Evolutionary conservation across 2,797 vertebrate genomes (phyloP), one percentile per base, ranked within the genome.

Genomic region (Pseudotriccus pelzelni): DNA sequence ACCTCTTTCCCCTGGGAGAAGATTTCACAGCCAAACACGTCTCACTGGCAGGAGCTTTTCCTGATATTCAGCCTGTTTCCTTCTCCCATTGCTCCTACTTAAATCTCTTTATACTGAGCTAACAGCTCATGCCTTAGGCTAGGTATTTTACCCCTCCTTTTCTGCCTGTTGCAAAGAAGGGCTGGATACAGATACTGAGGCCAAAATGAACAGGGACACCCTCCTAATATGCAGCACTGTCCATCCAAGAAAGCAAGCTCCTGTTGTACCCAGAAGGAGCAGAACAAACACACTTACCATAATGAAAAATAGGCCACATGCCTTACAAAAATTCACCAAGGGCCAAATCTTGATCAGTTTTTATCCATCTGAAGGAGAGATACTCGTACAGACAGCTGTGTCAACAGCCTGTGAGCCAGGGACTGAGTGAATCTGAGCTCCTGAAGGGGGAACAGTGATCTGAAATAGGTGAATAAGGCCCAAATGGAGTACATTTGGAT

Each of bases 1-100:
- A 97, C 96, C 96, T 96, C 94, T 93, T 79, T 95, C 95, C 95
- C 96, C 86, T 90, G 96, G 94, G 96, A 97, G 96, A 97, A 96
- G 96, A 96, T 97, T 97, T 96, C 95, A 97, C 96, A 96, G 96
- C 96, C 94, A 97, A 97, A 97, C 94, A 96, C 75, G 93, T 96
- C 96, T 96, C 94, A 89, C 94, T 96, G 93, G 96, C 96, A 96
- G 95, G 94, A 95, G 92, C 96, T 94, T 97, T 97, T 97, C 96
- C 96, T 97, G 96, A 96, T 96, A 96, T 96, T 97, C 96, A 96
- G 94, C 95, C 90, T 70, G 86, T 84, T 97, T 97, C 96, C 96
- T 96, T 96, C 95, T 96, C 93, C 92, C 94, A 94, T 90, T 90
- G 93, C 96, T 96, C 84, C 88, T 72, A 36, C 96, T 93, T 89